Conservation (phyloP, 2,797 vertebrate species). For the Bovichtus variegatus region DNA sequence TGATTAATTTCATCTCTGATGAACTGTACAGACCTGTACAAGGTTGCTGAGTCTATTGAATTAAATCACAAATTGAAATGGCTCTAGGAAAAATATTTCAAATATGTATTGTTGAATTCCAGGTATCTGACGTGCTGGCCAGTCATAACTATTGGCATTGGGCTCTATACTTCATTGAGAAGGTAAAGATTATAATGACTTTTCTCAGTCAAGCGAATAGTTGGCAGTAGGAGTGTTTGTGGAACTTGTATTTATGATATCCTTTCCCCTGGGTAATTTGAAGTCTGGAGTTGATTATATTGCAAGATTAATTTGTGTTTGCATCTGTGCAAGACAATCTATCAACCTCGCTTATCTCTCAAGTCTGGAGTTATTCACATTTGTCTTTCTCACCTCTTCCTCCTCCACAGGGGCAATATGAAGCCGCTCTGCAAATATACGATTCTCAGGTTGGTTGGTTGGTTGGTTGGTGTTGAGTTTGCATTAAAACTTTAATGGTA, state of each 20-base stretch:
- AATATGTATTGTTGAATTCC: conserved; percentile 49
- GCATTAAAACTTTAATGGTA: conserved; percentile 2
- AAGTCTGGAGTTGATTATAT: conserved; percentile 70
- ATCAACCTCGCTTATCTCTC: conserved; percentile 44
- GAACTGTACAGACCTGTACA: background rate
- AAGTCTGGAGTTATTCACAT: conserved; percentile 34
- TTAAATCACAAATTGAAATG: conserved; percentile 4
- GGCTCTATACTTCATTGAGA: conserved; percentile 93
- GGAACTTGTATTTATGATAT: conserved; percentile 64
- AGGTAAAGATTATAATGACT: conserved; percentile 84
- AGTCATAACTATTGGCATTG: conserved; percentile 98
- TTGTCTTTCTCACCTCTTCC: conserved; percentile 15
- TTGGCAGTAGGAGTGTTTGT: conserved; percentile 43
- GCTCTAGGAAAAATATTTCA: background rate
- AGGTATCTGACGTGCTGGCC: conserved; percentile 91
- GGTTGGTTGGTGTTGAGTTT: conserved; percentile 72
- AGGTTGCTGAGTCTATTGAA: background rate
- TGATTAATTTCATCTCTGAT: background rate
- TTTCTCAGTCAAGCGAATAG: conserved; percentile 59
- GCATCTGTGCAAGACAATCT: conserved; percentile 45
- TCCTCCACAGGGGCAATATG: conserved; percentile 90
- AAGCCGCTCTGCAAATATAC: conserved; percentile 91
- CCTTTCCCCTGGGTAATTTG: conserved; percentile 53
- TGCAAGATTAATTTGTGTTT: conserved; percentile 72
- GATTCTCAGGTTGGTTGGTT: conserved; percentile 94